Evolutionary conservation across 2,113 vertebrate species (phyloP), one percentile per base, ranked within the genome.

Genomic region (Bostrychus sinensis): DNA sequence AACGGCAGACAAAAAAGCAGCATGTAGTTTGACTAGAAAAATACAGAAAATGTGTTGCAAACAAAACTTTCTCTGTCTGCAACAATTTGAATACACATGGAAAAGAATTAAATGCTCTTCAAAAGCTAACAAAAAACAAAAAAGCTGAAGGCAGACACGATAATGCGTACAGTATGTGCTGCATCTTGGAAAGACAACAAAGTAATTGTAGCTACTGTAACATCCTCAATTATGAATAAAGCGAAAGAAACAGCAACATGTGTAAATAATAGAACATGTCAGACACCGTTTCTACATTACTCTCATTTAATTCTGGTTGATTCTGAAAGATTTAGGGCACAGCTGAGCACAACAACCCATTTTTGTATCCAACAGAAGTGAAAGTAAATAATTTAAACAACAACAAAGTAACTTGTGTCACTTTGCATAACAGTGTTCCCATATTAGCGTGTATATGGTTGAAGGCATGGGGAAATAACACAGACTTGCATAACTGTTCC

Each of bases 361-460:
- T 85, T 80, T 72, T 60, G 68, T 41, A 78, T 75, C 56, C 65
- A 77, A 66, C 67, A 78, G 73, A 77, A 70, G 73, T 77, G 56
- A 12, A 39, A 50, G 77, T 85, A 73, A 88, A 89, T 89, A 86
- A 85, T 88, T 83, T 71, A 86, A 61, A 74, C 41, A 73, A 84
- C 74, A 80, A 68, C 48, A 67, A 78, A 81, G 76, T 70, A 75
- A 81, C 73, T 72, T 63, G 75, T 78, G 77, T 80, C 80, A 72
- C 81, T 78, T 84, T 84, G 82, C 69, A 75, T 84, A 83, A 75
- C 75, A 9, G 56, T 12, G 5, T 39, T 51, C 56, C 42, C 51
- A 70, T 16, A 19, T 75, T 60, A 62, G 62, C 37, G 36, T 16
- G 32, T 1, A 14, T 63, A 37, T 42, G 7, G 23, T 26, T 70